phyloP scores from a whole-genome alignment of 2,113 vertebrate genomes.

The Trematocara variabile region DNA sequence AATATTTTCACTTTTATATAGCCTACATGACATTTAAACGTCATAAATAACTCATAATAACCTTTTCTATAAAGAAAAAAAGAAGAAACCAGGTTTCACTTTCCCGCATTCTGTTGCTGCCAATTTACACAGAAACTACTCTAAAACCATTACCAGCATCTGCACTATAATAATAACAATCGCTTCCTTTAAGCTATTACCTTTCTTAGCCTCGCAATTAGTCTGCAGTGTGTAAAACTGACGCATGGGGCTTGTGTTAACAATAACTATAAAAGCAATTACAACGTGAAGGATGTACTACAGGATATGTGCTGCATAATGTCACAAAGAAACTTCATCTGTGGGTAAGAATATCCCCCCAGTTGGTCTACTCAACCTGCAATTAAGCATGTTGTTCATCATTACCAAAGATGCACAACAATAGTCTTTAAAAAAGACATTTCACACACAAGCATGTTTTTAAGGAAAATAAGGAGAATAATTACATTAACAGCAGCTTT shows the following conservation, averaged over 20 bases:
- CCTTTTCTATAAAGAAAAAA: background rate
- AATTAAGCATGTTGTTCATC: background rate
- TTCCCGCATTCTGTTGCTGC: background rate
- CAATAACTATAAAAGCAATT: background rate
- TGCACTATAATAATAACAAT: background rate
- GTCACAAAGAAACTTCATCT: constrained; percentile 3
- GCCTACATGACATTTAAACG: background rate
- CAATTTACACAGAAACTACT: background rate
- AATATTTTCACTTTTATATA: background rate
- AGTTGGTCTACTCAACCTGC: background rate
- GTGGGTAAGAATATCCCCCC: background rate
- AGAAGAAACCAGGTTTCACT: background rate
- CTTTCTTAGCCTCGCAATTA: background rate
- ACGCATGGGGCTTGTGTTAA: background rate
- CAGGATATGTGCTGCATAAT: background rate
- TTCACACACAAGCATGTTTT: background rate
- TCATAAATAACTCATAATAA: background rate
- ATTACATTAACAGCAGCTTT: background rate
- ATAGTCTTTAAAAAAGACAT: background rate
- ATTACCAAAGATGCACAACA: background rate
- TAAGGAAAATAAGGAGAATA: background rate
- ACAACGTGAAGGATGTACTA: background rate
- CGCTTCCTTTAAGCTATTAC: background rate
- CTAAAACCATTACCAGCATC: background rate
- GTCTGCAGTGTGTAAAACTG: background rate